Evolutionary conservation across 2,888 invertebrate species (phyloP), one percentile per base, ranked within the genome.

Genomic region (Plagodis pulveraria): DNA sequence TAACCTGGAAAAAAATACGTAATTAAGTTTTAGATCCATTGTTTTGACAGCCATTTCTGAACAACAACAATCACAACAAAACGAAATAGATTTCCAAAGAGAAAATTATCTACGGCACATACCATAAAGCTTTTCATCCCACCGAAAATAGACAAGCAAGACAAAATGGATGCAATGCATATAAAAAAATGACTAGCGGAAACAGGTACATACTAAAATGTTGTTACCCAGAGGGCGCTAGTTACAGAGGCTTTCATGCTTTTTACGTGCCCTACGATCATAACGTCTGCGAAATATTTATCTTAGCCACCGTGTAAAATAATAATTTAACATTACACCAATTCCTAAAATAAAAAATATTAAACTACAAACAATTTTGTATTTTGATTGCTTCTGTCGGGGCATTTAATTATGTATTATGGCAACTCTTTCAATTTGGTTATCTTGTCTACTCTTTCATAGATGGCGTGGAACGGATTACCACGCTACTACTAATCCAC

Each of bases 51-150:
- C 44, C 60, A 49, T 58, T 63, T 55, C 43, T 41, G 47, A 56
- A 51, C 69, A 83, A 85, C 89, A 89, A 71, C 87, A 86, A 87
- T 83, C 79, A 88, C 79, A 84, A 46, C 2, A 80, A 78, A 70
- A 70, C 56, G 80, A 78, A 71, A 71, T 60, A 65, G 69, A 72
- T 78, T 80, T 84, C 90, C 92, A 92, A 89, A 92, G 91, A 92
- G 89, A 85, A 86, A 87, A 89, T 91, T 90, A 93, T 93, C 93
- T 92, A 93, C 93, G 91, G 92, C 88, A 88, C 90, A 82, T 87
- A 84, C 80, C 91, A 91, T 90, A 91, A 90, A 89, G 84, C 83
- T 84, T 81, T 87, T 86, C 90, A 91, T 88, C 84, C 81, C 58
- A 84, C 10, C 10, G 40, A 84, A 89, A 87, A 91, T 91, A 92